Percentiles rank a stretch among this genome's conserved stretches.
These are phyloP conservation scores for Odontocerum albicorne DNA, from an alignment of 2,888 invertebrate genomes.

Conservation along the genomic window DNA sequence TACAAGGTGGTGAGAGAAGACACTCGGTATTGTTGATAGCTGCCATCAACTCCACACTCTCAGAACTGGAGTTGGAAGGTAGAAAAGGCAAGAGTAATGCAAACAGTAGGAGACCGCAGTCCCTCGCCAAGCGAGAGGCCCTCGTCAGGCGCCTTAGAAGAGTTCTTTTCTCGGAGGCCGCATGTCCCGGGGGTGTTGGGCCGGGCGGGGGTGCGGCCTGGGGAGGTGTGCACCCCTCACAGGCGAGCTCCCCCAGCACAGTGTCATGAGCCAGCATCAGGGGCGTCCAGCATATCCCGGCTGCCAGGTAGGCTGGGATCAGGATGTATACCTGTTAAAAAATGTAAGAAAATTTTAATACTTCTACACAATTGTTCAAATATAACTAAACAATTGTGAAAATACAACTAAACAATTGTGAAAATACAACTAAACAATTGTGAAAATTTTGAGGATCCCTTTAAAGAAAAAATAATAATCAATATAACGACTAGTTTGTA, in stretches of 20 bases:
- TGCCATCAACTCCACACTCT: background rate
- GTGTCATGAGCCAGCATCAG: conserved; percentile 60
- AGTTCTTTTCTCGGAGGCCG: conserved; percentile 39
- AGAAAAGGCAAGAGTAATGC: conserved; percentile 44
- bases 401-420: too few relatives aligned
- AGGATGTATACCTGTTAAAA: conserved; percentile 55
- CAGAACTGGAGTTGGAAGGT: conserved; percentile 1
- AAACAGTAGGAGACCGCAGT: conserved; percentile 51
- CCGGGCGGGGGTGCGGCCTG: conserved; percentile 3
- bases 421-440: too few relatives aligned
- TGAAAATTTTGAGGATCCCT: too few relatives aligned
- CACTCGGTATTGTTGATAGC: conserved; percentile 8
- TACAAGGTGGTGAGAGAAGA: conserved; percentile 5
- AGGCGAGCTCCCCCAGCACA: conserved; percentile 60
- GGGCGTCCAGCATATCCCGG: conserved; percentile 62
- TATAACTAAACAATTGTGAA: too few relatives aligned
- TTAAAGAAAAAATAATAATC: too few relatives aligned
- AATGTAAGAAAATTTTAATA: too few relatives aligned
- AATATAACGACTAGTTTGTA: too few relatives aligned
- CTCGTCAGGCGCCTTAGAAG: conserved; percentile 50
- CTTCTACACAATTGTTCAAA: too few relatives aligned
- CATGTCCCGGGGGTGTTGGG: conserved; percentile 1
- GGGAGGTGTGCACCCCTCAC: conserved; percentile 41
- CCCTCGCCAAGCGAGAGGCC: conserved; percentile 52
- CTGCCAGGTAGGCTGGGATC: conserved; percentile 53